A percentile compares a stretch with the other conserved stretches of the same genome.
phyloP scores from a whole-genome alignment of 2,797 vertebrate genomes.

The Cichlasoma orientale region DNA sequence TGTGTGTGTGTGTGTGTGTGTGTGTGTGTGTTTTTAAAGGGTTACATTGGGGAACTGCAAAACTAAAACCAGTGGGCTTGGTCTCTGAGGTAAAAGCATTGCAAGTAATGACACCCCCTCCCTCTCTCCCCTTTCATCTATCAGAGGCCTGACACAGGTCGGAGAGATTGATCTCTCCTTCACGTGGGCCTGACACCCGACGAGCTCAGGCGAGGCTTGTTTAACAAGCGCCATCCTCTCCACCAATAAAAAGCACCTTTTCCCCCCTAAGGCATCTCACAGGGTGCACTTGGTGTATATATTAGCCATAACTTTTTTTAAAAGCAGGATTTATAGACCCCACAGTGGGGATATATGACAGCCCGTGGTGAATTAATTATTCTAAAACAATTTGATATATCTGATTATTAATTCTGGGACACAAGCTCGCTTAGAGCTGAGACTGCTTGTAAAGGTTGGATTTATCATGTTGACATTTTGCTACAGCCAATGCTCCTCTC shows the following conservation, averaged over 20 bases:
- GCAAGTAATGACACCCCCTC: constrained; percentile 48
- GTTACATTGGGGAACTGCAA: constrained; percentile 15
- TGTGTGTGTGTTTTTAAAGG: not conserved
- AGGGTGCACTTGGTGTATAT: constrained; percentile 55
- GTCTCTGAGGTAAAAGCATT: constrained; percentile 53
- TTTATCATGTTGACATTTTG: constrained; percentile 87
- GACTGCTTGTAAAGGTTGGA: constrained; percentile 84
- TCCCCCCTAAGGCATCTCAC: constrained; percentile 44
- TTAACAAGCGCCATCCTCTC: constrained; percentile 75
- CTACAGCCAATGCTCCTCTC: constrained; percentile 60
- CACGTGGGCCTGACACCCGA: constrained; percentile 53
- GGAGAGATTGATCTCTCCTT: constrained; percentile 74
- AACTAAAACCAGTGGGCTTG: not conserved
- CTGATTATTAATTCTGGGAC: constrained; percentile 83
- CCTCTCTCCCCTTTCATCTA: constrained; percentile 52
- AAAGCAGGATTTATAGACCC: constrained; percentile 81
- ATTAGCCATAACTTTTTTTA: constrained; percentile 77
- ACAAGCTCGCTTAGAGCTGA: constrained; percentile 71
- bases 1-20: too few species aligned
- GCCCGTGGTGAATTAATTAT: constrained; percentile 79
- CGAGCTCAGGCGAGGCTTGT: constrained; percentile 62
- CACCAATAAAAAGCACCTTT: constrained; percentile 71
- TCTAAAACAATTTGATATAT: constrained; percentile 85
- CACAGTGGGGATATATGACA: constrained; percentile 70
- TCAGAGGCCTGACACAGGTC: constrained; percentile 61